These are phyloP conservation scores for Basileuterus tristriatus DNA, from an alignment of 2,797 vertebrate species.

Conservation along the genomic window DNA sequence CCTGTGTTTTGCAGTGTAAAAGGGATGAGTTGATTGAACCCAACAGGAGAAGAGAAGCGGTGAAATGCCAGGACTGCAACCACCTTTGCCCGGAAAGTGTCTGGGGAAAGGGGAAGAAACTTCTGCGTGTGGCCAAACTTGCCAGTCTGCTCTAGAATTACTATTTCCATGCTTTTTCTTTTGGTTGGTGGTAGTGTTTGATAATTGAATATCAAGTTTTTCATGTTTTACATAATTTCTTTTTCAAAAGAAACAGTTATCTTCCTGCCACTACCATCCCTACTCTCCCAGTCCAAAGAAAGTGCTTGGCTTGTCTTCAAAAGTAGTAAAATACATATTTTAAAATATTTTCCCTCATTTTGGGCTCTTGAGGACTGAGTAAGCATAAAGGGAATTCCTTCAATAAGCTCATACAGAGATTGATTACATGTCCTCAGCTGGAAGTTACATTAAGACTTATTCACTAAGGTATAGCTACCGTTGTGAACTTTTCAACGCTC, in stretches of 20 bases:
- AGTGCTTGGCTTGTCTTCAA: not conserved
- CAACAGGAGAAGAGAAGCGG: not conserved
- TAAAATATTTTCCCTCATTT: slow-evolving; percentile 17
- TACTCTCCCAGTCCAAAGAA: not conserved
- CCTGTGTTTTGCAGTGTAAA: not conserved
- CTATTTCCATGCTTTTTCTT: not conserved
- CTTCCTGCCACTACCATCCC: not conserved
- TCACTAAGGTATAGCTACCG: slow-evolving; percentile 53
- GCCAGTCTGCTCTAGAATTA: not conserved
- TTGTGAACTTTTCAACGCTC: slow-evolving; percentile 45
- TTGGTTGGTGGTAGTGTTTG: not conserved
- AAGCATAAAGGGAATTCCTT: slow-evolving; percentile 62
- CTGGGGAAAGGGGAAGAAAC: not conserved
- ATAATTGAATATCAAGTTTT: not conserved
- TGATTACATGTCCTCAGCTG: slow-evolving; percentile 67
- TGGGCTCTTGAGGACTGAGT: slow-evolving; percentile 22
- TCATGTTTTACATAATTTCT: not conserved
- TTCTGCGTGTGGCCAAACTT: not conserved
- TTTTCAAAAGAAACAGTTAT: not conserved
- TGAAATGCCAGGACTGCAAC: not conserved
- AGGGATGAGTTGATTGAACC: not conserved
- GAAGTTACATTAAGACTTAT: slow-evolving; percentile 62
- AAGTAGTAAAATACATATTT: not conserved
- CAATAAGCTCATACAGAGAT: slow-evolving; percentile 61
- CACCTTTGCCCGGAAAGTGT: not conserved